phyloP scores from a whole-genome alignment of 1,140 invertebrate genomes.

The Drosophila sechellia region DNA sequence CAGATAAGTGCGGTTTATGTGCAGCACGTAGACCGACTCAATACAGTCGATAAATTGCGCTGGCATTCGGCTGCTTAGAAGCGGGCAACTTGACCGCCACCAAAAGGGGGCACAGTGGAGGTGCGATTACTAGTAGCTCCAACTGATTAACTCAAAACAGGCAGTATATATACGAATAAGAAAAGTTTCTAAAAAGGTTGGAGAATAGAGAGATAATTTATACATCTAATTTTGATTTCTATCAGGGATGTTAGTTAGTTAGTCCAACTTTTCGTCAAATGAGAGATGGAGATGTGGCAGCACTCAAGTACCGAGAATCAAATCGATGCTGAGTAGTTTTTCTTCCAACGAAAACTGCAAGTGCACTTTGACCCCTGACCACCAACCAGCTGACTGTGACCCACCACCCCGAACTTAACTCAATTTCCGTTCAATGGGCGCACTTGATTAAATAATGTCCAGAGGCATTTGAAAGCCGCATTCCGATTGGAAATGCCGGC shows the following conservation, averaged over 20 bases:
- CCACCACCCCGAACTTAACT: conserved; percentile 23
- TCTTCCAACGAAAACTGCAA: conserved; percentile 35
- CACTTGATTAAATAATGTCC: conserved; percentile 56
- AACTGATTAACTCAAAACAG: neutral
- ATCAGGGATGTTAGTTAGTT: neutral
- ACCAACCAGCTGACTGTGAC: conserved; percentile 8
- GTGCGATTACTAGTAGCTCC: neutral
- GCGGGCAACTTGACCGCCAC: conserved; percentile 32
- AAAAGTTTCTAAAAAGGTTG: too few species aligned
- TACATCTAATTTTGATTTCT: too few species aligned
- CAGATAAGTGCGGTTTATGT: conserved; percentile 82
- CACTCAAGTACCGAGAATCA: conserved; percentile 13
- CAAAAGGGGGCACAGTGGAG: neutral
- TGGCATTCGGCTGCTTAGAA: conserved; percentile 59
- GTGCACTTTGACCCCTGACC: conserved; percentile 40
- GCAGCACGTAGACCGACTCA: conserved; percentile 76
- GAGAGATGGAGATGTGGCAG: neutral
- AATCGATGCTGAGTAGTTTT: conserved; percentile 56
- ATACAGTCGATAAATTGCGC: conserved; percentile 79
- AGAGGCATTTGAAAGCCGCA: conserved; percentile 35
- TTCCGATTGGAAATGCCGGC: conserved; percentile 44
- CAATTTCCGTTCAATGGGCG: conserved; percentile 7
- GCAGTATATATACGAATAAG: too few species aligned
- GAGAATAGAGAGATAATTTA: too few species aligned
- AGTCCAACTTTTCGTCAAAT: neutral